Evolutionary conservation across 1,140 invertebrate species (phyloP).

Genomic region (Cydia splendana): DNA sequence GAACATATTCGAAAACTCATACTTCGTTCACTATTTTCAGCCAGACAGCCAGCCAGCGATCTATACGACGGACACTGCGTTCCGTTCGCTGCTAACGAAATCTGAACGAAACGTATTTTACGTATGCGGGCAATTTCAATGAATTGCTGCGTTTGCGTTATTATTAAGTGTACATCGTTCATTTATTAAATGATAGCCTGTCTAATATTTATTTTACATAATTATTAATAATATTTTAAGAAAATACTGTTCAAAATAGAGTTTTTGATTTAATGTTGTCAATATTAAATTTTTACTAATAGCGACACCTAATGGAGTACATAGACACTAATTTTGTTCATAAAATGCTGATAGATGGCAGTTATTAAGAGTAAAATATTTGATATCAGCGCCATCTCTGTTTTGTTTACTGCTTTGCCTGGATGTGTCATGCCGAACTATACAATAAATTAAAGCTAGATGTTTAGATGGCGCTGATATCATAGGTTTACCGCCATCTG

Average conservation of each 20-base stretch:
- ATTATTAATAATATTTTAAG: too few relatives aligned
- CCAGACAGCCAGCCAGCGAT: slow-evolving; percentile 74
- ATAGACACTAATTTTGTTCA: not conserved
- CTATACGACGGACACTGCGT: slow-evolving; percentile 75
- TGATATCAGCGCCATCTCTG: not conserved
- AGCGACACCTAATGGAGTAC: not conserved
- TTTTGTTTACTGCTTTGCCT: not conserved
- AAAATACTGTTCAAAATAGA: not conserved
- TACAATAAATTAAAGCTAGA: not conserved
- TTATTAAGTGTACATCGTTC: not conserved
- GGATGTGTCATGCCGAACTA: not conserved
- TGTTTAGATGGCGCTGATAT: not conserved
- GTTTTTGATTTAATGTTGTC: not conserved
- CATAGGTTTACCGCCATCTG: not conserved
- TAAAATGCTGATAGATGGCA: not conserved
- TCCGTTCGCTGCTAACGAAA: slow-evolving; percentile 73
- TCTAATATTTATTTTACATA: too few relatives aligned
- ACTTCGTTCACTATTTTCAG: slow-evolving; percentile 78
- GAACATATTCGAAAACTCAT: slow-evolving; percentile 79
- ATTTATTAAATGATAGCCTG: not conserved
- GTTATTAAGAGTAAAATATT: too few relatives aligned
- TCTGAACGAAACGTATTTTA: slow-evolving; percentile 33
- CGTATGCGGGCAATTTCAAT: slow-evolving; percentile 43
- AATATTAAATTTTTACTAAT: not conserved
- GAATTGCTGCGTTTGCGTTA: slow-evolving; percentile 19